phyloP scores from a whole-genome alignment of 1,140 invertebrate species.

The Pachypeltis micranthus region DNA sequence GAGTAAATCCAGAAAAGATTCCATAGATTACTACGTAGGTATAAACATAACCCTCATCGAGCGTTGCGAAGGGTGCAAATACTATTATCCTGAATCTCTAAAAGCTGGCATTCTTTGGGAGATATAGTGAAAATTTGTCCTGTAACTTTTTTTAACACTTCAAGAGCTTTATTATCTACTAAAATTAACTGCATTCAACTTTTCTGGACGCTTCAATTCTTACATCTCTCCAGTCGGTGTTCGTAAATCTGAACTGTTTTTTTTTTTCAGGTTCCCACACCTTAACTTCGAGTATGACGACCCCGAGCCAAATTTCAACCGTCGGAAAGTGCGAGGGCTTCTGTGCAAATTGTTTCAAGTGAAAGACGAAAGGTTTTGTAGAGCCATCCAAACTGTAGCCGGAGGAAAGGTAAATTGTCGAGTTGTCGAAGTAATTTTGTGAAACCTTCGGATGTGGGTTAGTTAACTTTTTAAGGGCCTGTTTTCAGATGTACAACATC shows the following conservation, averaged over 20 bases:
- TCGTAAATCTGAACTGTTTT: constrained; percentile 5
- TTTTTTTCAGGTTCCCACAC: constrained; percentile 45
- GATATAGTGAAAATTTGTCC: too few relatives aligned
- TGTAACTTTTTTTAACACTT: too few relatives aligned
- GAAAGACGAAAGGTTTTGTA: constrained; percentile 54
- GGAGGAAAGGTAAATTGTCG: constrained; percentile 56
- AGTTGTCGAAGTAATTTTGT: neutral
- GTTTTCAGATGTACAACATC: constrained; percentile 71
- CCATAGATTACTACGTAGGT: too few relatives aligned
- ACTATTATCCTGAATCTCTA: too few relatives aligned
- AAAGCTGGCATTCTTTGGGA: too few relatives aligned
- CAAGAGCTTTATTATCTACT: too few relatives aligned
- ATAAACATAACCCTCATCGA: too few relatives aligned
- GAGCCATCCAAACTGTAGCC: constrained; percentile 74
- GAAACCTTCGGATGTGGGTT: neutral
- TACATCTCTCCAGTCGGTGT: neutral
- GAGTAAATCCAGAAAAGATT: too few relatives aligned
- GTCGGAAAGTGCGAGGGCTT: constrained; percentile 61
- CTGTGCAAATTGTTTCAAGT: constrained; percentile 64
- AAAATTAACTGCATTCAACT: too few relatives aligned
- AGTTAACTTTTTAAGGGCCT: too few relatives aligned
- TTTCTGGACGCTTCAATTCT: too few relatives aligned
- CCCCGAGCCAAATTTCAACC: constrained; percentile 67
- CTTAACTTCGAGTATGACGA: constrained; percentile 62
- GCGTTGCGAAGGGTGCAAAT: too few relatives aligned